These are phyloP conservation scores for Aptenodytes forsteri DNA, from an alignment of 2,113 vertebrate genomes.

Conservation along the genomic window DNA sequence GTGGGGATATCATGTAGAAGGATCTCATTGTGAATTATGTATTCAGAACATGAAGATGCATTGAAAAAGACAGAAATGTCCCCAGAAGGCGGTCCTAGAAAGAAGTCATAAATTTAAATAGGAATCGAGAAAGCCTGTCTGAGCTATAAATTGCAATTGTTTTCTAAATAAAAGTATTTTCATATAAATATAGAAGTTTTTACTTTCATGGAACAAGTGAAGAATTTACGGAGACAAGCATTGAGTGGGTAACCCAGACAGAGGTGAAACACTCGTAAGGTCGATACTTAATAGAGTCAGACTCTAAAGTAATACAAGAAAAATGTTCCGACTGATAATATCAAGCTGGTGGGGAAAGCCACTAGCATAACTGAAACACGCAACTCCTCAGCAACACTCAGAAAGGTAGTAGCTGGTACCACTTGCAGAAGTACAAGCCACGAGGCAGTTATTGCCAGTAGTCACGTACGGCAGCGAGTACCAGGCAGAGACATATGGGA, in stretches of 20 bases:
- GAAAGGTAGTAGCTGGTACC: background rate
- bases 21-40: background rate
- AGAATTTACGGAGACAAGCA: background rate
- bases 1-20: background rate
- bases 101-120: slow-evolving; percentile 1
- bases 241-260: background rate
- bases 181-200: background rate
- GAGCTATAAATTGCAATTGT: background rate
- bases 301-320: background rate
- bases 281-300: background rate
- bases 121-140: background rate
- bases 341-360: background rate
- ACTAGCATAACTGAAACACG: background rate
- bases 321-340: accelerated
- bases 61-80: slow-evolving; percentile 1
- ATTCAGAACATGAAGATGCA: slow-evolving; percentile 20
- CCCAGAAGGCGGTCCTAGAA: background rate
- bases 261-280: background rate
- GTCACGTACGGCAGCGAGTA: accelerated
- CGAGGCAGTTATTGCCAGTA: accelerated
- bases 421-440: background rate
- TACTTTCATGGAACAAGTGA: background rate
- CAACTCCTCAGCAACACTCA: too few species aligned
- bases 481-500: background rate
- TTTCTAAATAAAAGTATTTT: slow-evolving; percentile 12